Conservation (phyloP, 2,888 invertebrate genomes). For the Pheosia tremula region DNA sequence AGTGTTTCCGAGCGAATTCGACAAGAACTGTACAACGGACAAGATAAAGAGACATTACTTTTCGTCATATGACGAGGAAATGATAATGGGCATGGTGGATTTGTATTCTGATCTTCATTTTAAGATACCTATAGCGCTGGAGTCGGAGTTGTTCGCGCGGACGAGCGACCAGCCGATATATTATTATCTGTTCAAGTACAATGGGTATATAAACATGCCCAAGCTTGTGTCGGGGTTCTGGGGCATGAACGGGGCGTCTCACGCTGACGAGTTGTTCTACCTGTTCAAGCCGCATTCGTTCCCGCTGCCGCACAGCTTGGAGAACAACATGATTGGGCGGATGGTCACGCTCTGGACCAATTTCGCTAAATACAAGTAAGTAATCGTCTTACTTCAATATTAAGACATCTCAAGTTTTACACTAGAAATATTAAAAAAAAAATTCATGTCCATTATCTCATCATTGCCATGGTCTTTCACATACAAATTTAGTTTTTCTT, state of each 20-base stretch:
- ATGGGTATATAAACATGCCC: slow-evolving; percentile 69
- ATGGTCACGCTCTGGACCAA: slow-evolving; percentile 79
- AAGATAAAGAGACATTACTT: slow-evolving; percentile 63
- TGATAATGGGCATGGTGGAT: slow-evolving; percentile 72
- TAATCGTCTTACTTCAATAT: slow-evolving; percentile 4
- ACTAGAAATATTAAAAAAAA: no score
- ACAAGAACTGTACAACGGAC: slow-evolving; percentile 59
- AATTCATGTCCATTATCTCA: no score
- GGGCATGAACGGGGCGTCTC: slow-evolving; percentile 64
- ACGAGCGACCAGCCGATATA: slow-evolving; percentile 70
- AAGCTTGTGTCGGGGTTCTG: slow-evolving; percentile 66
- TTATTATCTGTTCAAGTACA: slow-evolving; percentile 72
- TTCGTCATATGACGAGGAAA: slow-evolving; percentile 58
- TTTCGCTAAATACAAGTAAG: slow-evolving; percentile 75
- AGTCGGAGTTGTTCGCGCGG: slow-evolving; percentile 63
- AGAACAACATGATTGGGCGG: slow-evolving; percentile 60
- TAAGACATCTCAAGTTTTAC: no score
- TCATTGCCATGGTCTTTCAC: no score
- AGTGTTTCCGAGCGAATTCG: slow-evolving; percentile 59
- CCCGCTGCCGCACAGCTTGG: slow-evolving; percentile 65
- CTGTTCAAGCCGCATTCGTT: slow-evolving; percentile 71
- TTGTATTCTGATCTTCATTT: slow-evolving; percentile 74
- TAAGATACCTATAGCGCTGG: slow-evolving; percentile 68
- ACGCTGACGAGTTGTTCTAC: slow-evolving; percentile 76
- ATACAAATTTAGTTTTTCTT: no score